Evolutionary conservation across 2,888 invertebrate species (phyloP), one percentile per base, ranked within the genome.

Genomic region (Mallateleia sp.): DNA sequence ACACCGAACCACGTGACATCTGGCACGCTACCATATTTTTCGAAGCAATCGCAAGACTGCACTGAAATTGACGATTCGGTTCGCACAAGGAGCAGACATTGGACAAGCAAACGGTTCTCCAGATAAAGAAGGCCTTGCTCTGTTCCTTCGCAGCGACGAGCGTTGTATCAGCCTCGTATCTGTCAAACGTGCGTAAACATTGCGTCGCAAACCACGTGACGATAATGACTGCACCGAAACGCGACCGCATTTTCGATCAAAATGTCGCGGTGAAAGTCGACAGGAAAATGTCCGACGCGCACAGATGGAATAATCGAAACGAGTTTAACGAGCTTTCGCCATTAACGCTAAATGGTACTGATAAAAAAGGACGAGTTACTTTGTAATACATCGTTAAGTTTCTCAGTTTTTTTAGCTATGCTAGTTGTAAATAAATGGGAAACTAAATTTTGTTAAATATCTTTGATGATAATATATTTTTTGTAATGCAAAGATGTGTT

Each of bases 231-330:
- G 62, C 69, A 38, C 69, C 69, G 52, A 69, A 66, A 56, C 54
- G 8, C n/a, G 28, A 4, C 47, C 47, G 54, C 60, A 42, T n/a
- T n/a, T n/a, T n/a, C n/a, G 64, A 81, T 81, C 74, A 81, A 81
- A 81, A 81, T 74, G 81, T 81, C 74, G 82, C 62, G 82, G 82
- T 82, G 82, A 82, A 82, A 82, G 82, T 83, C 75, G 34, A 69
- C 58, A 54, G 82, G 82, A 77, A 83, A 83, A 83, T 64, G 82
- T 71, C 69, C 54, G 82, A 50, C 66, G 60, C 67, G 64, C 64
- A 25, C 18, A 56, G 54, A 47, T 66, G 72, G 72, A 20, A 54
- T 62, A 64, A 74, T 69, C 54, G 62, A 69, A 83, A 77, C 75
- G 47, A 42, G 82, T 83, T 83, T 71, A 75, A 69, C 20, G 20